Evolutionary conservation across 2,888 invertebrate genomes (phyloP).

Genomic region (Drosophila mulleri): DNA sequence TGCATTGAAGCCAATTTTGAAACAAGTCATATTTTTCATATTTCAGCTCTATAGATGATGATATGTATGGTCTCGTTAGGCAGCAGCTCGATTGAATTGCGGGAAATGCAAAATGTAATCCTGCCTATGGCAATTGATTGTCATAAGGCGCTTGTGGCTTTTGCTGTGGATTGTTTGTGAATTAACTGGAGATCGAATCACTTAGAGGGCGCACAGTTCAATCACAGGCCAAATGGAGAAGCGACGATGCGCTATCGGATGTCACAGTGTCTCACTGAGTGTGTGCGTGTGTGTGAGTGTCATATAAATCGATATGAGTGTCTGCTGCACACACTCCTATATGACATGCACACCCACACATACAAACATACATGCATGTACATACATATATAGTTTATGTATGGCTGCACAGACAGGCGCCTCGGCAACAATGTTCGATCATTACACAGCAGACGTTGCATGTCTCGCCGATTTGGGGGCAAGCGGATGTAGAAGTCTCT

Average conservation of each 20-base stretch:
- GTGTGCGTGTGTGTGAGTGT: slow-evolving; percentile 35
- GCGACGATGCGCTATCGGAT: slow-evolving; percentile 52
- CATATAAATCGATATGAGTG: slow-evolving; percentile 78
- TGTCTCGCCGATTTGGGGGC: slow-evolving; percentile 46
- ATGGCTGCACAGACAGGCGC: slow-evolving; percentile 28
- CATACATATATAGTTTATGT: slow-evolving; percentile 6
- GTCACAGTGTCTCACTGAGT: slow-evolving; percentile 33
- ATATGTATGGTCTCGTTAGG: slow-evolving; percentile 5
- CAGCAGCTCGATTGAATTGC: slow-evolving; percentile 17
- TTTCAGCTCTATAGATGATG: background rate
- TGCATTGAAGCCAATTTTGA: background rate
- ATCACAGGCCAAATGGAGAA: slow-evolving; percentile 30
- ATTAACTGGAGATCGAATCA: slow-evolving; percentile 74
- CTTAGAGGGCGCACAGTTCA: slow-evolving; percentile 67
- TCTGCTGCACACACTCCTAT: slow-evolving; percentile 55
- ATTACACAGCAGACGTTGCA: slow-evolving; percentile 66
- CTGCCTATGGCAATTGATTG: slow-evolving; percentile 25
- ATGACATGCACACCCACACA: slow-evolving; percentile 2
- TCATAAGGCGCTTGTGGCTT: slow-evolving; percentile 56
- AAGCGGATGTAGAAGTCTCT: slow-evolving; percentile 5
- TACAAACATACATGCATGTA: background rate
- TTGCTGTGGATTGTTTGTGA: slow-evolving; percentile 65
- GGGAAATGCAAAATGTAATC: slow-evolving; percentile 26
- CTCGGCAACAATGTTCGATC: slow-evolving; percentile 62
- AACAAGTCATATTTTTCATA: background rate